Evolutionary conservation across 2,888 invertebrate genomes (phyloP), one percentile per base, ranked within the genome.

Genomic region (Caenorhabditis macrosperma): DNA sequence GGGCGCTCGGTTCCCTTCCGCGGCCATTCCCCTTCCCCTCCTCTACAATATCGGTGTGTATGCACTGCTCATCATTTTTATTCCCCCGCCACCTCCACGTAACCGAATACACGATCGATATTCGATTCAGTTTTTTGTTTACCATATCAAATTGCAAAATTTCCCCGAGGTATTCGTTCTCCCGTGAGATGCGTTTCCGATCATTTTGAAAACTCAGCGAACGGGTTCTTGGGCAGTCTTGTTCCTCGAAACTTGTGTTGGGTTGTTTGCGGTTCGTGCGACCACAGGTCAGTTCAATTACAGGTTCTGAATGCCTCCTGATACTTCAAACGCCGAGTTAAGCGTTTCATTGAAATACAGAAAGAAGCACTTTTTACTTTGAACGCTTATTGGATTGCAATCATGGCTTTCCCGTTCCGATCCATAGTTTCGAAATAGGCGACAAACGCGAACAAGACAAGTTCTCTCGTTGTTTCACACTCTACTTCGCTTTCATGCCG

Each of bases 51-150:
- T 26, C 35, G 57, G 15, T 33, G 57, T 15, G 24, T 38, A 63
- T 63, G 17, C 28, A 44, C 33, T 30, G 69, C 69, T 72, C 63
- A 55, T 55, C 63, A 33, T 55, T 63, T 22, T 52, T 57, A 33
- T 55, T 48, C 22, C 30, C 33, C 20, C 54, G 15, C 35, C 22
- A 3, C 60, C 41, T 20, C 22, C 72, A 61, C 63, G 60, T 69
- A 59, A 38, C 50, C 50, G n/a, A 64, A 4, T 48, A 17, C 48
- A 35, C 52, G 54, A 48, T 69, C 59, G 50, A 71, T 48, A 20
- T 50, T 67, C 46, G 55, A 68, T 54, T 68, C 50, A 22, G 17
- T 67, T 61, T 61, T 60, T 35, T 71, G 52, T 71, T 61, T 61
- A 52, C 46, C 54, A 61, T 61, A 35, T 69, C 44, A 12, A 52